Percentiles rank a stretch among this genome's conserved stretches.
These are phyloP conservation scores for Drosophila aff. DNA, from an alignment of 1,140 invertebrate genomes.

Conservation along the genomic window DNA sequence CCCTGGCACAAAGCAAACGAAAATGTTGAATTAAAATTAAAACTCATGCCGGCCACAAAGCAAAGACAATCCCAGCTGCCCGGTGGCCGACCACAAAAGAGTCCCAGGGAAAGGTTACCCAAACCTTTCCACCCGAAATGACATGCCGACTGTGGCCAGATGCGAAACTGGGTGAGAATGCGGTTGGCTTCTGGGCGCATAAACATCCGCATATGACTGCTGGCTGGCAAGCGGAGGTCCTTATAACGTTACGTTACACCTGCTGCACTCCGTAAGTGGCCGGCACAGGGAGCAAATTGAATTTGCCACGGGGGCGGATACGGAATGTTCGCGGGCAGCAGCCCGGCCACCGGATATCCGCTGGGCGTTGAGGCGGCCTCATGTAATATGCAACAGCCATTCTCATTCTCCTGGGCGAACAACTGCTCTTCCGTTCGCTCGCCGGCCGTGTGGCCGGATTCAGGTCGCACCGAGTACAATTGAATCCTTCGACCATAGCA, in stretches of 20 bases:
- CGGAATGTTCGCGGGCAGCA: constrained; percentile 14
- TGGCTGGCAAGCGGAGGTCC: constrained; percentile 8
- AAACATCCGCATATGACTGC: constrained; percentile 37
- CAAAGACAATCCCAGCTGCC: constrained; percentile 38
- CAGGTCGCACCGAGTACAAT: constrained; percentile 52
- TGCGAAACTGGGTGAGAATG: constrained; percentile 47
- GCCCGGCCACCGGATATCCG: constrained; percentile 63
- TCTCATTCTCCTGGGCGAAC: constrained; percentile 17
- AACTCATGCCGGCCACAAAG: constrained; percentile 35
- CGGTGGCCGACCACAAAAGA: constrained; percentile 21
- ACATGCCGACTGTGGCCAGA: constrained; percentile 12
- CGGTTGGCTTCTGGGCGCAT: constrained; percentile 30
- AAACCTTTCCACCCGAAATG: constrained; percentile 7
- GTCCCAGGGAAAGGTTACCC: neutral
- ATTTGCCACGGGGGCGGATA: constrained; percentile 48
- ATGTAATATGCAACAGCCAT: constrained; percentile 71
- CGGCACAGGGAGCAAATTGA: constrained; percentile 59
- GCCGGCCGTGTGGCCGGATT: constrained; percentile 26
- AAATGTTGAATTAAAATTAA: constrained; percentile 42
- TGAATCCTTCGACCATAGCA: constrained; percentile 51
- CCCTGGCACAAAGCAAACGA: constrained; percentile 22
- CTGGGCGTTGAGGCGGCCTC: constrained; percentile 46
- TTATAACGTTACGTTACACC: constrained; percentile 33
- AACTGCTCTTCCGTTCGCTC: constrained; percentile 11
- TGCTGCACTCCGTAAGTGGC: constrained; percentile 47